Evolutionary conservation across 2,113 vertebrate species (phyloP), one percentile per base, ranked within the genome.

Genomic region (Gymnarchus niloticus): DNA sequence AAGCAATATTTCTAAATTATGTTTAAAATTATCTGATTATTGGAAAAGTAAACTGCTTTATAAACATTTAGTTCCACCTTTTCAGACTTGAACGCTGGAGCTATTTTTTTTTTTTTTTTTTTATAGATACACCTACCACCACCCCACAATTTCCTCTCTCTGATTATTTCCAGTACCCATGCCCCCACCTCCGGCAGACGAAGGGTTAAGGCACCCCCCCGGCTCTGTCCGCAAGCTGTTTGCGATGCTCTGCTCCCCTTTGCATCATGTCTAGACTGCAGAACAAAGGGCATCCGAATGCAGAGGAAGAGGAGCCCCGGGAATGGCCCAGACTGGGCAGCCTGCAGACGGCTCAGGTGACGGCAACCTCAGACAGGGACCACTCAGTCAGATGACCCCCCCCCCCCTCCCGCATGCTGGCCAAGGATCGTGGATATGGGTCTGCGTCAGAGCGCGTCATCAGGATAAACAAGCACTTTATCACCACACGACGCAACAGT

Each of bases 221-320:
- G 4, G 4, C 73, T 23, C 65, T 23, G 51, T 61, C 78, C 61
- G 78, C 37, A 48, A 28, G 51, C 23, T 37, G 54, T 37, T 33
- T 19, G 37, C 1, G 52, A 41, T 6, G 28, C 21, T 48, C 33
- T 7, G 57, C 54, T 81, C 61, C 81, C 41, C 65, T 85, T 81
- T 91, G 94, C 93, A 91, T 92, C 93, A 94, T 92, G 95, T 96
- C 95, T 95, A 95, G 95, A 96, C 95, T 93, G 91, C 51, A 86
- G 93, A 95, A 96, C 95, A 96, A 95, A 95, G 94, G 94, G 91
- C 94, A 94, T 94, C 10, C 56, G 28, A 83, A 80, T 8, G 25
- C 33, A 10, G 48, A 57, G 69, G 41, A 76, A 41, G 83, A 4
- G 48, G 77, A 51, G 86, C 33, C 10, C 2, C 9, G 9, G 69